Base-by-base conservation (phyloP, 2,888 invertebrate species). In the Eupithecia tripunctaria region DNA sequence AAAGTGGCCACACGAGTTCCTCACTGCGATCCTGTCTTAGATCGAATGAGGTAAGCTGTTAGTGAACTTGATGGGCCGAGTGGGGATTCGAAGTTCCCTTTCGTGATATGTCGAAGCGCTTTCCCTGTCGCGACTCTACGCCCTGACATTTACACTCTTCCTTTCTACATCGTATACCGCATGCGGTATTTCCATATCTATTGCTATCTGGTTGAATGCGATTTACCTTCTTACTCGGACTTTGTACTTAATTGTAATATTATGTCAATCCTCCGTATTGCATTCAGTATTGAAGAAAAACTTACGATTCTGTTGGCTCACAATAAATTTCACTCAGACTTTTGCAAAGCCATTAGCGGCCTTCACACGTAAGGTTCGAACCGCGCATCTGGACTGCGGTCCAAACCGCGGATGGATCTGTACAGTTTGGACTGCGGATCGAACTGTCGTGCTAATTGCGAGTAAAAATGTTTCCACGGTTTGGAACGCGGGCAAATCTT, bases 121-220 rank as follows among this genome's bases (percentile, higher is more conserved):
- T 93, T 93, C 93, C 88, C 93, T 88, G 88, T 89, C 90, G 90
- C 88, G 86, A 85, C 89, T 89, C 83, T 86, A 86, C 84, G 88
- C 89, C 88, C 89, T 89, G 90, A 89, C 91, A 91, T 86, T 87
- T 89, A 86, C 89, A 94, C 93, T 94, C 92, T 94, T 94, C 93
- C 93, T 94, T 94, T 94, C 93, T 89, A 90, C 86, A 81, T 88
- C 86, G 88, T 82, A 83, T 84, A 85, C 83, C 82, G 82, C 63
- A 79, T 83, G 83, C 80, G 79, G 80, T 81, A 76, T 74, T 78
- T 76, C 67, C 75, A 73, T 77, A 73, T 72, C 74, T 67, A 18
- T 66, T 60, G 36, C 62, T 66, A 67, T 73, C 65, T 65, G 38
- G 66, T 56, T 43, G 14, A 41, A 66, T 65, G 25, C 29, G 1